Evolutionary conservation across 2,888 invertebrate species (phyloP), one percentile per base, ranked within the genome.

Genomic region (Acrobasis repandana): DNA sequence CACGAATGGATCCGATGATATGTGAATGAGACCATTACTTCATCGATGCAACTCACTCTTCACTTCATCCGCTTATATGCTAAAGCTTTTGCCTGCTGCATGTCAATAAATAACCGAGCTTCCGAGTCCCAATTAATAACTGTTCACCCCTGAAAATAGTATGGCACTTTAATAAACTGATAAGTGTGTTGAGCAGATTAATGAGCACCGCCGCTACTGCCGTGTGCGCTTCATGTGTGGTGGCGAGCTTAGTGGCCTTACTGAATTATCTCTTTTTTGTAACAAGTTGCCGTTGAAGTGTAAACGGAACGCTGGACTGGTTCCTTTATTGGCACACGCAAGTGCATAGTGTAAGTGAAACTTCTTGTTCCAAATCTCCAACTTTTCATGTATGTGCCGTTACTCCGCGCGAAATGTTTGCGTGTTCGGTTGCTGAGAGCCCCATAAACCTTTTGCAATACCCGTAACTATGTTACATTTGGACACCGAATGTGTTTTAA

Each of bases 351-450:
- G 84, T 90, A 90, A 91, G 87, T 89, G 85, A 90, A 86, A 92
- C 92, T 92, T 93, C 92, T 91, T 93, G 93, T 93, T 92, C 93
- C 92, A 93, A 93, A 92, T 92, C 92, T 92, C 92, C 91, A 88
- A 88, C 86, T 87, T 85, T 87, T 85, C 84, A 84, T 88, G 88
- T 86, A 86, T 88, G 85, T 87, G 86, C 88, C 86, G 90, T 87
- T 82, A 85, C 76, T 83, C 75, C 85, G 87, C 85, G 88, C 85
- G 90, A 86, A 77, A 80, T 83, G 87, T 87, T 88, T 89, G 90
- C 89, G 90, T 88, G 88, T 89, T 89, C 86, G 86, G 87, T 88
- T 87, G 87, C 79, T 88, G 84, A 88, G 75, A 83, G 76, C 82
- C 83, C 85, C 80, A 80, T 79, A 80, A 80, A 85, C 88, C 86